Evolutionary conservation across 53 echinoderm and acorn worm species (phyloP).

Genomic region (Stichopus horrens): DNA sequence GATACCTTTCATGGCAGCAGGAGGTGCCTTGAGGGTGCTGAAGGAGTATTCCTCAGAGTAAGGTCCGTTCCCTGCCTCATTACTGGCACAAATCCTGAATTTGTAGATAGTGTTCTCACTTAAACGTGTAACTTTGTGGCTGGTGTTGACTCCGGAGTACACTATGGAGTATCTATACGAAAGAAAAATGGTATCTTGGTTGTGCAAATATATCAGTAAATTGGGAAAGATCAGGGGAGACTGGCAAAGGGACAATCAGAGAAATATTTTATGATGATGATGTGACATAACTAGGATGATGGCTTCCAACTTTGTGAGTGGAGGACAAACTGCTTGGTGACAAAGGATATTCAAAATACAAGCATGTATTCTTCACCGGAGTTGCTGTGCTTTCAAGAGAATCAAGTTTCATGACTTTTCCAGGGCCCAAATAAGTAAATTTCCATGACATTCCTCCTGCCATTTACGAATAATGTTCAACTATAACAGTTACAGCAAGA

Average conservation of each 20-base stretch:
- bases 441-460: too few species aligned
- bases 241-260: too few species aligned
- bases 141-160: conserved; percentile 87
- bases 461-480: too few species aligned
- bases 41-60: conserved; percentile 92
- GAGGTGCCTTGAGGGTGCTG: conserved; percentile 90
- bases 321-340: too few species aligned
- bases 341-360: too few species aligned
- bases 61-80: conserved; percentile 91
- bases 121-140: conserved; percentile 82
- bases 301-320: not conserved
- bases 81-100: conserved; percentile 97
- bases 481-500: too few species aligned
- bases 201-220: not conserved
- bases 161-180: conserved; percentile 72
- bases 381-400: too few species aligned
- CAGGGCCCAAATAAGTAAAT: too few species aligned
- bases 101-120: conserved; percentile 89
- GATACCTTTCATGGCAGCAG: conserved; percentile 84
- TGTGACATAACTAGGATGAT: not conserved
- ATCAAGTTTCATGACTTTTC: too few species aligned
- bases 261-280: too few species aligned
- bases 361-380: too few species aligned
- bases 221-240: not conserved
- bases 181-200: not conserved